Conservation (phyloP, 1,140 invertebrate species). For the Diorhabda sublineata region DNA sequence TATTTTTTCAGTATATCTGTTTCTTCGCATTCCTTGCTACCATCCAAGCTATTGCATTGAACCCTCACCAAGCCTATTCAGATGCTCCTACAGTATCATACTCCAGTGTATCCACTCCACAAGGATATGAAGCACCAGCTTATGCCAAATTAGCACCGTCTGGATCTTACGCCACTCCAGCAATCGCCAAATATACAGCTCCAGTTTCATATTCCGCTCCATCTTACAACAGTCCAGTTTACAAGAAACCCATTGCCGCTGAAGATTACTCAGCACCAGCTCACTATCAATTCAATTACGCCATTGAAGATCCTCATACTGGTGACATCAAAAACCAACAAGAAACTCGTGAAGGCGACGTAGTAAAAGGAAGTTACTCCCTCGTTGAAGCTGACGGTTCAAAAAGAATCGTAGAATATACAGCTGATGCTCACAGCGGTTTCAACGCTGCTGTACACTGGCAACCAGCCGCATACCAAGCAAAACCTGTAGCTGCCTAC, state of each 20-base stretch:
- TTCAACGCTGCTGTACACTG: slow-evolving; percentile 27
- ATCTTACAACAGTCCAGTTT: too few species aligned
- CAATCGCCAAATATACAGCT: background rate
- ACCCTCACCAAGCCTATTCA: background rate
- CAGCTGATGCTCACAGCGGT: slow-evolving; percentile 21
- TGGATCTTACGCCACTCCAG: background rate
- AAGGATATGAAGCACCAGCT: background rate
- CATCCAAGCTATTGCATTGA: too few species aligned
- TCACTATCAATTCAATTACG: slow-evolving; percentile 31
- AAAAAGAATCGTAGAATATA: slow-evolving; percentile 28
- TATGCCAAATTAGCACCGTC: slow-evolving; percentile 1
- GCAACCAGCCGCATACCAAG: background rate
- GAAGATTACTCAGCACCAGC: slow-evolving; percentile 7
- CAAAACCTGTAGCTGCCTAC: background rate
- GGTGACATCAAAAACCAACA: background rate
- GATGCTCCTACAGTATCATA: slow-evolving; percentile 7
- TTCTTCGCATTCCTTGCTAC: too few species aligned
- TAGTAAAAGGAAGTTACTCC: background rate
- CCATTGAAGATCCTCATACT: slow-evolving; percentile 43
- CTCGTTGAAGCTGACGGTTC: slow-evolving; percentile 30
- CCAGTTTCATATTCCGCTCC: slow-evolving; percentile 7
- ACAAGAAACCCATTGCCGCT: too few species aligned
- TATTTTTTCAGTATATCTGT: too few species aligned
- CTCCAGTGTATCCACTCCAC: slow-evolving; percentile 4
- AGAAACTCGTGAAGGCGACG: slow-evolving; percentile 24